Evolutionary conservation across 2,797 vertebrate genomes (phyloP), one percentile per base, ranked within the genome.

Genomic region (Cynopterus sphinx): DNA sequence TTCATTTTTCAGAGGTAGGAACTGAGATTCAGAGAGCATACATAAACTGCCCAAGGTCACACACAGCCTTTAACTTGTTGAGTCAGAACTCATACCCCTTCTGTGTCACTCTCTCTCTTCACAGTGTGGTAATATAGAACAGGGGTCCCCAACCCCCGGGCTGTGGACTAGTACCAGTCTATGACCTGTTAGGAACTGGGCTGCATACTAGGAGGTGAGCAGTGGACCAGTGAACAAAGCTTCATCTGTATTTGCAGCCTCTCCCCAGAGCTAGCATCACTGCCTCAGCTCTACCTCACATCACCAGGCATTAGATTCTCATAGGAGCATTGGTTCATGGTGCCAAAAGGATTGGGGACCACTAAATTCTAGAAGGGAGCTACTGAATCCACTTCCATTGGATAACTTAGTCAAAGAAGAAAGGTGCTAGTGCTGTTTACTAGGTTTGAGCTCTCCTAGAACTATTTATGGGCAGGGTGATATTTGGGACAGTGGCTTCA

Each of bases 21-120:
- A 87, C n/a, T 89, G 81, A 96, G 75, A 90, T 83, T 71, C 89
- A 77, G 26, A 87, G 78, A 41, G 19, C 61, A 28, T 61, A 39
- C 49, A 73, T 88, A 71, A 87, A 79, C 61, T 71, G 21, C 21
- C 26, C 46, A 70, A 41, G 63, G 43, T 91, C 74, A 91, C 19
- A 51, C 0, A 33, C 10, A 83, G 31, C 22, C 51, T 92, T 91
- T 83, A 67, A 41, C 75, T 87, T 67, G 13, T 33, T 92, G 75
- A 15, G 0, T 77, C 92, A 71, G 65, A 88, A 55, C 19, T 89
- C n/a, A 67, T 24, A 41, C 21, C 74, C 17, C 15, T 77, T 68
- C 59, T 65, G 67, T 39, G n/a, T 74, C 71, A 90, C 31, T 10
- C 21, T 70, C 41, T 24, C 65, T 84, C 39, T 36, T 82, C 16